Conservation (phyloP, 2,888 invertebrate genomes). For the Uropetala carovei region DNA sequence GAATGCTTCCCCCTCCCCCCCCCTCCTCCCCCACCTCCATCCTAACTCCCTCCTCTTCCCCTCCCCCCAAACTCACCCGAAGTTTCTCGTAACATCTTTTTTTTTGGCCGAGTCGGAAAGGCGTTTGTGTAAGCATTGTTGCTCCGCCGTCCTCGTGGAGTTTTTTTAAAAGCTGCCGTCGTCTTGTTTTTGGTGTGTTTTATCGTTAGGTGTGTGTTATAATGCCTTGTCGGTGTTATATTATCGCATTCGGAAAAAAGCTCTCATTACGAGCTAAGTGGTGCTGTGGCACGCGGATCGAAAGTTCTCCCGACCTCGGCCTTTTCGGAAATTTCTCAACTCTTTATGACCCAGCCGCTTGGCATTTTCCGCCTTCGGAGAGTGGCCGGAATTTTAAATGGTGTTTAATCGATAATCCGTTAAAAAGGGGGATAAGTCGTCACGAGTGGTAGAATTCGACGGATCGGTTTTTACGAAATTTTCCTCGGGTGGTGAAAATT, state of each 20-base stretch:
- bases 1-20: conserved; percentile 36
- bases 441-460: too few relatives aligned
- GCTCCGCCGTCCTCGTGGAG: neutral
- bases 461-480: too few relatives aligned
- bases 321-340: too few relatives aligned
- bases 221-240: neutral
- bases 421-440: too few relatives aligned
- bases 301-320: too few relatives aligned
- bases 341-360: too few relatives aligned
- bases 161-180: neutral
- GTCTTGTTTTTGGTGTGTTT: neutral
- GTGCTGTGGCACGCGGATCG: too few relatives aligned
- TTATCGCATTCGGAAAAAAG: neutral
- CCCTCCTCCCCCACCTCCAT: neutral
- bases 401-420: too few relatives aligned
- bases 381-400: too few relatives aligned
- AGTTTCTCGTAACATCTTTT: neutral
- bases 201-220: neutral
- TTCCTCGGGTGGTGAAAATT: too few relatives aligned
- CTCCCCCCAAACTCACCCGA: too few relatives aligned
- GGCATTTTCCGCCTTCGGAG: too few relatives aligned
- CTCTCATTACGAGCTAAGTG: conserved; percentile 10
- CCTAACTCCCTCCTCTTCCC: neutral
- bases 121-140: neutral
- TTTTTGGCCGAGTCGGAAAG: neutral